phyloP scores from a whole-genome alignment of 1,140 invertebrate genomes.

The Pomphorhynchus laevis region DNA sequence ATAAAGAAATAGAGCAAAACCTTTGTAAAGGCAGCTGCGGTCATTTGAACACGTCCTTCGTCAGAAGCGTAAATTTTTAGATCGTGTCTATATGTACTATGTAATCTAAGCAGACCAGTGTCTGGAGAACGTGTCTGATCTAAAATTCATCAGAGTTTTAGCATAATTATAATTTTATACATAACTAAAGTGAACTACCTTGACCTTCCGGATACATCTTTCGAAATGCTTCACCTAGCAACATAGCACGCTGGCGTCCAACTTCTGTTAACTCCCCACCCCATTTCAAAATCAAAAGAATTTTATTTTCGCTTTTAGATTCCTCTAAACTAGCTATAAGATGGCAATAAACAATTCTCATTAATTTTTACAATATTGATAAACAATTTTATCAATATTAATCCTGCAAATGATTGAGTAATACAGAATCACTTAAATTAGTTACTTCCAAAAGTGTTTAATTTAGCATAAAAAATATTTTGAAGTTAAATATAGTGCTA shows the following conservation, averaged over 20 bases:
- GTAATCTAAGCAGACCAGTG: conserved; percentile 50
- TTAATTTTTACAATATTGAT: no score
- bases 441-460: no score
- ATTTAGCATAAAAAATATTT: no score
- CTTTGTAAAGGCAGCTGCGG: conserved; percentile 90
- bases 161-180: conserved; percentile 31
- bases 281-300: conserved; percentile 89
- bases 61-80: conserved; percentile 97
- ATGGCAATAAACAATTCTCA: no score
- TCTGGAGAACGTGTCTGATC: conserved; percentile 24
- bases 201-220: conserved; percentile 60
- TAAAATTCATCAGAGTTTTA: not conserved
- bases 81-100: conserved; percentile 90
- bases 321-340: no score
- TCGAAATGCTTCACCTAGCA: conserved; percentile 73
- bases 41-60: conserved; percentile 94
- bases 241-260: conserved; percentile 59
- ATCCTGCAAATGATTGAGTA: no score
- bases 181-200: no score
- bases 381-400: no score
- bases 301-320: no score
- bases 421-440: no score
- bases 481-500: no score
- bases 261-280: conserved; percentile 93
- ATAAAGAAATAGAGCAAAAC: conserved; percentile 17